Percentiles rank a stretch among this genome's conserved stretches.
Conservation (phyloP, 2,888 invertebrate genomes). For the Drosophila affinis region DNA sequence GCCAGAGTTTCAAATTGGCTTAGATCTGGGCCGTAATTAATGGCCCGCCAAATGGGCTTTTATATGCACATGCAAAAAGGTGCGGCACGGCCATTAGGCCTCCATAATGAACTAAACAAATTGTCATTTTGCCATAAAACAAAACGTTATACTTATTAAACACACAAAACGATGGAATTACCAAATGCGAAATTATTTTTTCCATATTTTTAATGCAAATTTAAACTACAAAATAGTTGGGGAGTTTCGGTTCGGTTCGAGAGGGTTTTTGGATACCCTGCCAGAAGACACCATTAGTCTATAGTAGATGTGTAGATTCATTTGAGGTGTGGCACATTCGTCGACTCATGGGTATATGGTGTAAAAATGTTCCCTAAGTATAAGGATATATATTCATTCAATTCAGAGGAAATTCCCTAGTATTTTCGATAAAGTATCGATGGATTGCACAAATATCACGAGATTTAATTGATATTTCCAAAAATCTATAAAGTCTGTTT, state of each 20-base stretch:
- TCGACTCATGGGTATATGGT: no score
- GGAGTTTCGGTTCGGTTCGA: neutral
- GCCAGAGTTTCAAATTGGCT: constrained; percentile 5
- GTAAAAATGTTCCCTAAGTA: neutral
- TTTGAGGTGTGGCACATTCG: no score
- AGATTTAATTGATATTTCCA: no score
- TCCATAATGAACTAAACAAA: constrained; percentile 22
- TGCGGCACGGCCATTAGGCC: constrained; percentile 36
- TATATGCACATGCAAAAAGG: constrained; percentile 51
- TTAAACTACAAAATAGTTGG: neutral
- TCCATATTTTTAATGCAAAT: neutral
- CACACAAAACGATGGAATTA: neutral
- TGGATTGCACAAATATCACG: no score
- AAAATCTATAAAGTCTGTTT: no score
- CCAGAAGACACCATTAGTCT: no score
- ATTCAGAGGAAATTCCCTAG: no score
- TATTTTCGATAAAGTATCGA: no score
- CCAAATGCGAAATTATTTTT: neutral
- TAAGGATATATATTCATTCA: neutral
- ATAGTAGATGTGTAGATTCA: no score
- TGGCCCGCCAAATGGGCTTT: constrained; percentile 51
- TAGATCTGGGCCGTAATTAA: constrained; percentile 50
- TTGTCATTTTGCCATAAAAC: neutral
- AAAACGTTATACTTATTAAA: constrained; percentile 35
- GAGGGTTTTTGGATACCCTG: neutral